These are phyloP conservation scores for Oreotrochilus melanogaster DNA, from an alignment of 2,113 vertebrate genomes.

Conservation along the genomic window DNA sequence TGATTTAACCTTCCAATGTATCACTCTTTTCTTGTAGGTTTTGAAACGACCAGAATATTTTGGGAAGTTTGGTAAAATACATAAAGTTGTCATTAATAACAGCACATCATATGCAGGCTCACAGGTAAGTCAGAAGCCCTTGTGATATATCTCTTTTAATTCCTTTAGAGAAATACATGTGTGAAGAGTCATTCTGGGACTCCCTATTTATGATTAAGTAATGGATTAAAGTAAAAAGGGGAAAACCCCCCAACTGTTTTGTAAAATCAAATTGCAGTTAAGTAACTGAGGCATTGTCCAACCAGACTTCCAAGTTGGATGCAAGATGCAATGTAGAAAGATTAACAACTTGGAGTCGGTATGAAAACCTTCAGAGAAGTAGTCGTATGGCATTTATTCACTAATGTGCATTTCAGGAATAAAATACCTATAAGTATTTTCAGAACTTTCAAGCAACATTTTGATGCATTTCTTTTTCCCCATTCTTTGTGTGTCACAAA, in stretches of 20 bases:
- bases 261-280: background rate
- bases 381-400: background rate
- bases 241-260: background rate
- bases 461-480: background rate
- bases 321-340: background rate
- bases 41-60: constrained; percentile 99
- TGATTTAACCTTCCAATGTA: background rate
- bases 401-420: background rate
- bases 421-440: background rate
- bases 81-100: constrained; percentile 99
- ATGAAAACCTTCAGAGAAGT: background rate
- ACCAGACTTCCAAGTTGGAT: background rate
- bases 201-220: background rate
- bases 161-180: background rate
- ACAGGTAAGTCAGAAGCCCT: constrained; percentile 85
- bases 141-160: background rate
- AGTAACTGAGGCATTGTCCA: background rate
- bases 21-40: constrained; percentile 81
- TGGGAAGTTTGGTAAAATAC: constrained; percentile 99
- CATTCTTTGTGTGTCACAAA: background rate
- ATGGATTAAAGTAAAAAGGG: background rate
- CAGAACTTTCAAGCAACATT: background rate
- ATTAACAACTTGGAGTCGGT: background rate
- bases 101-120: constrained; percentile 99
- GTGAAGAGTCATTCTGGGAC: background rate